Evolutionary conservation across 2,888 invertebrate species (phyloP).

Genomic region (Eristalinus sepulchralis): DNA sequence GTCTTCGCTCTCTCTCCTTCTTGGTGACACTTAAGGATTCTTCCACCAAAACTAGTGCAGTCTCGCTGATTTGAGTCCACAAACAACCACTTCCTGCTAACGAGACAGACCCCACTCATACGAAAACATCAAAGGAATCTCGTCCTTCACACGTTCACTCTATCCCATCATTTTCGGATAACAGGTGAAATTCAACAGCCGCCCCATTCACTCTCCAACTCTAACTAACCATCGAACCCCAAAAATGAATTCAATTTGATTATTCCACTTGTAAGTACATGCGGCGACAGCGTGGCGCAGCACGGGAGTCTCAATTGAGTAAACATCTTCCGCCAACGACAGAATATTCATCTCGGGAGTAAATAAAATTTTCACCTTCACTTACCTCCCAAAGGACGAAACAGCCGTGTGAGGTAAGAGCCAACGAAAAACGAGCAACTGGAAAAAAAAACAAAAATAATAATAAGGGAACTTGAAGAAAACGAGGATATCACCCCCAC

Average conservation of each 20-base stretch:
- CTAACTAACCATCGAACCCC: conserved; percentile 38
- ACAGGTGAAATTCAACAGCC: not conserved
- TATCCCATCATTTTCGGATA: not conserved
- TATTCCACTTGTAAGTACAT: conserved; percentile 57
- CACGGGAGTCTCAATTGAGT: conserved; percentile 62
- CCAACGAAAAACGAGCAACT: conserved; percentile 2
- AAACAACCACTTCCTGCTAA: not conserved
- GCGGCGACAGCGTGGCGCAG: conserved; percentile 36
- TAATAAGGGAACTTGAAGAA: conserved; percentile 5
- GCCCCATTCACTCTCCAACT: conserved; percentile 1
- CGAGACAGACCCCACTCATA: not conserved
- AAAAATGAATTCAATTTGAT: conserved; percentile 63
- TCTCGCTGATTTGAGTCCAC: not conserved
- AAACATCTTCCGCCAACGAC: conserved; percentile 64
- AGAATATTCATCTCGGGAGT: conserved; percentile 62
- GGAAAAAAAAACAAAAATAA: not conserved
- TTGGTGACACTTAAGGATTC: not conserved
- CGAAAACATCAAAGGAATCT: not conserved
- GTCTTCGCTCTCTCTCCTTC: no score
- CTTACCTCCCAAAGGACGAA: conserved; percentile 60
- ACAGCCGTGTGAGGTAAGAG: conserved; percentile 2
- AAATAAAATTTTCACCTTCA: conserved; percentile 71
- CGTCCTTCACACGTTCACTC: not conserved
- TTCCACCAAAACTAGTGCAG: not conserved
- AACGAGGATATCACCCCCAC: not conserved